Evolutionary conservation across 1,140 invertebrate species (phyloP).

Genomic region (Tetraneura akinire): DNA sequence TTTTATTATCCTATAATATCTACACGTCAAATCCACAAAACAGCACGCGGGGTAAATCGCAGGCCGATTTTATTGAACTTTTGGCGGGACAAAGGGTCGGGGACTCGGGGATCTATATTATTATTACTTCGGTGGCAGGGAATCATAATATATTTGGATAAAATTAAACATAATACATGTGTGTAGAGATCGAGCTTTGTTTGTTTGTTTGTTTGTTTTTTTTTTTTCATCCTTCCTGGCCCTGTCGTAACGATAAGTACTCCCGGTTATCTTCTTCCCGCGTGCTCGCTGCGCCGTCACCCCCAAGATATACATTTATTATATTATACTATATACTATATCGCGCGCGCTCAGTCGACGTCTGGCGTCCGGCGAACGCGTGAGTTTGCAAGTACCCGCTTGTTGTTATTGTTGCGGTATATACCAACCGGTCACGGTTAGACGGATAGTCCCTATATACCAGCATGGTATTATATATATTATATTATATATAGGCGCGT

Average conservation of each 20-base stretch:
- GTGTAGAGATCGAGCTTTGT: not conserved
- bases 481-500: no score
- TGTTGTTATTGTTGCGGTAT: not conserved
- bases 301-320: no score
- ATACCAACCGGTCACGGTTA: conserved; percentile 43
- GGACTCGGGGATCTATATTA: no score
- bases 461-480: conserved; percentile 41
- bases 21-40: no score
- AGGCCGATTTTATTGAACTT: no score
- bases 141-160: no score
- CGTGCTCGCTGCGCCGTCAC: not conserved
- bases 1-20: no score
- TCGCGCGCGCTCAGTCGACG: not conserved
- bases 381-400: not conserved
- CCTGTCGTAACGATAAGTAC: conserved; percentile 35
- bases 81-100: no score
- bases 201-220: no score
- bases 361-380: not conserved
- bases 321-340: no score
- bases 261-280: conserved; percentile 40
- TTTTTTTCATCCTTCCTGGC: conserved; percentile 46
- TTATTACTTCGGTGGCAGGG: no score
- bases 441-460: conserved; percentile 41
- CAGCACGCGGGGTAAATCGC: no score
- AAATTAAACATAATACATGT: conserved; percentile 12